These are phyloP conservation scores for Halichondria panicea DNA, from an alignment of 37 sponge, comb jelly and placozoan genomes.

Conservation along the genomic window DNA sequence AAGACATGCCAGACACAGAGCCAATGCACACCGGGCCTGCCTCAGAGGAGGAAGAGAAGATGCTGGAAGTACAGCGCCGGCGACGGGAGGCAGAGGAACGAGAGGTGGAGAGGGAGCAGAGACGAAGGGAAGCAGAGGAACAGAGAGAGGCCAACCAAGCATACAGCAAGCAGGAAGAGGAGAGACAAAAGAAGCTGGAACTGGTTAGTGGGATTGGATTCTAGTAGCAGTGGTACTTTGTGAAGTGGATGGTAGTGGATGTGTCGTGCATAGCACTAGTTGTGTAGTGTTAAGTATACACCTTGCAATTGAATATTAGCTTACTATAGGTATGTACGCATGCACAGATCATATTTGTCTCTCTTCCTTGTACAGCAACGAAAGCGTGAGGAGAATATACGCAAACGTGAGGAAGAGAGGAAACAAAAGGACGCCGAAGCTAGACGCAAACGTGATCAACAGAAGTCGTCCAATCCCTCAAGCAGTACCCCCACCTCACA, in stretches of 20 bases:
- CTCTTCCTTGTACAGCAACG: slow-evolving; percentile 15
- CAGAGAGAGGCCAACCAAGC: slow-evolving; percentile 9
- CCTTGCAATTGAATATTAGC: too few species aligned
- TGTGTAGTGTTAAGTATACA: too few species aligned
- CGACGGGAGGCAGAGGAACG: slow-evolving; percentile 5
- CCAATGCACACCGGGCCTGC: background rate
- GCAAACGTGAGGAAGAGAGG: slow-evolving; percentile 26
- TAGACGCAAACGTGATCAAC: slow-evolving; percentile 15
- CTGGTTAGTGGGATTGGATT: background rate
- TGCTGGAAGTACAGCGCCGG: slow-evolving; percentile 28
- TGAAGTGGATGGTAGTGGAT: too few species aligned
- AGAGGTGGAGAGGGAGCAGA: slow-evolving; percentile 24
- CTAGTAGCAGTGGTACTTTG: too few species aligned
- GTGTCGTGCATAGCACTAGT: too few species aligned
- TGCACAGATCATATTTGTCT: too few species aligned
- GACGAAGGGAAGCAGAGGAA: slow-evolving; percentile 5
- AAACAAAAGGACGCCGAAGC: slow-evolving; percentile 41
- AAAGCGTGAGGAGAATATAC: slow-evolving; percentile 31
- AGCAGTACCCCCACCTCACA: background rate
- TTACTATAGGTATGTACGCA: too few species aligned
- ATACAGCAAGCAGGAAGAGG: slow-evolving; percentile 20
- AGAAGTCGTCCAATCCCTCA: background rate
- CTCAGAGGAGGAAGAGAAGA: slow-evolving; percentile 7
- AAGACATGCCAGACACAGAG: background rate
- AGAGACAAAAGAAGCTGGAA: slow-evolving; percentile 19